These are phyloP conservation scores for Oncopodura yosiiana DNA, from an alignment of 1,140 invertebrate species.

Conservation along the genomic window DNA sequence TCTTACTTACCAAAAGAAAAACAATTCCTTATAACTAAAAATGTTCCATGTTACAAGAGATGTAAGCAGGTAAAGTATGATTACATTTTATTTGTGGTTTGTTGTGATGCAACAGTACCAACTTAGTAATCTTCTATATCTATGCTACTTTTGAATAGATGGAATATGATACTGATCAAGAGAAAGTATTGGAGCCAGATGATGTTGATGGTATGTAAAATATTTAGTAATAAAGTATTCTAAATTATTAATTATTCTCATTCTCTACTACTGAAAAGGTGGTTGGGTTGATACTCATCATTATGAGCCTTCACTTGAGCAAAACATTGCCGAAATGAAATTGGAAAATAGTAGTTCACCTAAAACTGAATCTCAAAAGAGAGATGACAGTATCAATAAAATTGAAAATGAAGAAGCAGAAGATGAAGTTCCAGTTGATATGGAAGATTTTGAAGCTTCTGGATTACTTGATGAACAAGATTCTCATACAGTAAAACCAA, in stretches of 20 bases:
- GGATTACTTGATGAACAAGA: slow-evolving; percentile 85
- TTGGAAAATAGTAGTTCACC: slow-evolving; percentile 43
- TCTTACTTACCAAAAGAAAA: slow-evolving; percentile 87
- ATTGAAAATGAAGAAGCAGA: slow-evolving; percentile 73
- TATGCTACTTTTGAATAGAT: slow-evolving; percentile 52
- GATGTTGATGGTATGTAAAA: slow-evolving; percentile 58
- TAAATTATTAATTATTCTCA: not conserved
- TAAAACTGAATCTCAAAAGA: not conserved
- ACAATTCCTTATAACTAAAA: slow-evolving; percentile 93
- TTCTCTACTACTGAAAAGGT: slow-evolving; percentile 44
- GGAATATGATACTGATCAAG: slow-evolving; percentile 78
- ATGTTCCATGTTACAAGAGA: slow-evolving; percentile 86
- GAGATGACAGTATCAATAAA: slow-evolving; percentile 25
- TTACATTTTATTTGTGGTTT: slow-evolving; percentile 17
- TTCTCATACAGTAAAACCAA: slow-evolving; percentile 20
- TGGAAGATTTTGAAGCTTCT: slow-evolving; percentile 95
- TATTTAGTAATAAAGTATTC: not conserved
- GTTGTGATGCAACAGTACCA: not conserved
- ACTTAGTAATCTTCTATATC: slow-evolving; percentile 35
- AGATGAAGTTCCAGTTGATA: slow-evolving; percentile 87
- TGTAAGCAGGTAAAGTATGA: slow-evolving; percentile 68
- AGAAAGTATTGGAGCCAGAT: slow-evolving; percentile 78
- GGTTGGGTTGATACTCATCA: slow-evolving; percentile 99
- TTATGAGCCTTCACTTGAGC: slow-evolving; percentile 58
- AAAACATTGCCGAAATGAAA: slow-evolving; percentile 61